Base-by-base conservation (phyloP, 2,888 invertebrate genomes). In the Smittia sp. region DNA sequence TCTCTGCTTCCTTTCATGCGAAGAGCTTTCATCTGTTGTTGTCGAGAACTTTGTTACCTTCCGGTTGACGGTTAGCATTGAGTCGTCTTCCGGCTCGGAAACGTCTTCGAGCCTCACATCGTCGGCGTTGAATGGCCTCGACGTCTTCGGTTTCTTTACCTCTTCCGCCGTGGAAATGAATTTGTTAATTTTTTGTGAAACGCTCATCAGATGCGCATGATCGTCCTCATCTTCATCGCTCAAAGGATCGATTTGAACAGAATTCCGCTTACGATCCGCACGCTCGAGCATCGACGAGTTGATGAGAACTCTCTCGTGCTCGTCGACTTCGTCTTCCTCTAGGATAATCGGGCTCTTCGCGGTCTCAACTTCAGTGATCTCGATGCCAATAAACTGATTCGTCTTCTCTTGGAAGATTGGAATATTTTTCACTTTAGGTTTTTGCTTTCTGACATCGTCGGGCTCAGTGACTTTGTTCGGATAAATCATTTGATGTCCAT, bases 391-490 rank as follows among this genome's bases (percentile, higher is more conserved):
- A 75, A 77, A 83, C 1, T 80, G 78, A 52, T 80, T 81, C 1
- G 79, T 78, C 76, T 88, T 88, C 22, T 86, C 84, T 82, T 90
- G 90, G 38, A 82, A 81, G 27, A 86, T 84, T 1, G 85, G 84
- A 52, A 85, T 82, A 74, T 85, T 84, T 1, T 83, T 82, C 1
- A 85, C 77, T 67, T 80, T 80, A 52, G 83, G 83, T 75, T 80
- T 82, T 69, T 75, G 77, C 15, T 78, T 79, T 11, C 78, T 80
- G 39, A 86, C 86, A 77, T 91, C 91, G 76, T 91, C 91, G 0
- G 92, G 91, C 79, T 92, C 91, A 77, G 85, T 87, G 0, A 91
- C 88, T 78, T 87, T 86, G 79, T 92, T 91, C 0, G 92, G 91
- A 78, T 89, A 90, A n/a, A 58, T 20, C 4, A 24, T 62, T 74